Base-by-base conservation (phyloP, 1,140 invertebrate species). In the Anadara kagoshimensis region DNA sequence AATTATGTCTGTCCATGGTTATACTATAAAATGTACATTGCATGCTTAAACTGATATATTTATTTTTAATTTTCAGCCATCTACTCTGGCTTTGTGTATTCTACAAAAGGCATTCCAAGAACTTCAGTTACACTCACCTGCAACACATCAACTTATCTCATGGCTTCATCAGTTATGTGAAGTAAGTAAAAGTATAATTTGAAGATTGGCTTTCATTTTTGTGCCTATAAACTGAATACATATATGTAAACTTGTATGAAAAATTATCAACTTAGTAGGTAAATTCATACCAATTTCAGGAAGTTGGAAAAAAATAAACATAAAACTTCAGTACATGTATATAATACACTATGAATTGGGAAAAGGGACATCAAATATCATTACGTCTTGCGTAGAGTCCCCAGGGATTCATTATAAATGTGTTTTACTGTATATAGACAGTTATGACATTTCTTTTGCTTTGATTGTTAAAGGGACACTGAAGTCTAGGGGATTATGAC, bases 241-340 rank as follows among this genome's bases (percentile, higher is more conserved):
- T n/a, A n/a, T 69, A 12, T 41, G 69, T 41, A 51, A 69, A 36
- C 66, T 69, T 36, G 26, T 47, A 57, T 47, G 63, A n/a, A 58
- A 24, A n/a, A 51, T 29, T 18, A 57, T 71, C 0, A 71, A 53
- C 24, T 69, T 11, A 16, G 22, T 29, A 20, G 11, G 29, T 49
- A 71, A 14, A 47, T 71, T 29, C 18, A 44, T 26, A 3, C n/a
- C 45, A n/a, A 71, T 65, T 14, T 51, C 16, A 47, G 45, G 8
- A 8, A 10, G 45, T 47, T 47, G 16, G 45, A 8, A 8, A 10
- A 16, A 47, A 47, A 47, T 47, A 10, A 10, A 47, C 8, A 16
- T 10, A 16, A 47, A 16, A 16, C 8, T 16, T 47, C 45, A 47
- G 8, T 8, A 47, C 45, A 47, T 8, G 8, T 47, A 10, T 8